Evolutionary conservation across 2,797 vertebrate genomes (phyloP).

Genomic region (Helostoma temminkii): DNA sequence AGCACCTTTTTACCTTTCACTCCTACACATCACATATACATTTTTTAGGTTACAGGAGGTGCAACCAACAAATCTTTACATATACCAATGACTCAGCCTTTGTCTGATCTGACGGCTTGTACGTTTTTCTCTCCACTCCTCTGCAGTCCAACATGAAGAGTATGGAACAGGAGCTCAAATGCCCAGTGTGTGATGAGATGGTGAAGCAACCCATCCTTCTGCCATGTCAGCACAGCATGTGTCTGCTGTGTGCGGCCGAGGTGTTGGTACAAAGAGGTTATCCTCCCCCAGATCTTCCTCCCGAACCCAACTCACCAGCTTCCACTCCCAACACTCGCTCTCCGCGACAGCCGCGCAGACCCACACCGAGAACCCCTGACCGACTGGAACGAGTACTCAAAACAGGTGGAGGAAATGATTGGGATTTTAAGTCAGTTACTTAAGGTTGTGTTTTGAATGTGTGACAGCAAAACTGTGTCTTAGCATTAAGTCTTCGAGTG

Average conservation of each 20-base stretch:
- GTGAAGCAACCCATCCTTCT: constrained; percentile 95
- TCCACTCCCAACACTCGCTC: constrained; percentile 92
- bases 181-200: constrained; percentile 95
- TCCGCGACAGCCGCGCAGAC: constrained; percentile 89
- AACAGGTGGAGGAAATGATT: constrained; percentile 84
- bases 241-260: constrained; percentile 94
- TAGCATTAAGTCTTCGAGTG: constrained; percentile 15
- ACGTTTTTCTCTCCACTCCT: constrained; percentile 3
- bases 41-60: constrained; percentile 33
- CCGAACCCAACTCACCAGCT: constrained; percentile 92
- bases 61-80: constrained; percentile 7
- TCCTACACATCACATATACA: constrained; percentile 39
- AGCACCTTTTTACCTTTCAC: constrained; percentile 8
- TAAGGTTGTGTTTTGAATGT: neutral
- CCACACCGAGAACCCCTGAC: constrained; percentile 88
- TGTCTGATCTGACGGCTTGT: constrained; percentile 12
- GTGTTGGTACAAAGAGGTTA: constrained; percentile 93
- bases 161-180: constrained; percentile 94
- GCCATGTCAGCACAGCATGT: constrained; percentile 94
- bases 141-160: constrained; percentile 96
- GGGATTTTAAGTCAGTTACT: neutral
- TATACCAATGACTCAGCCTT: constrained; percentile 53
- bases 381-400: constrained; percentile 92
- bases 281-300: constrained; percentile 89
- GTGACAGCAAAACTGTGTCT: constrained; percentile 2